Evolutionary conservation across 2,888 invertebrate species (phyloP), one percentile per base, ranked within the genome.

Genomic region (Pterostichus madidus): DNA sequence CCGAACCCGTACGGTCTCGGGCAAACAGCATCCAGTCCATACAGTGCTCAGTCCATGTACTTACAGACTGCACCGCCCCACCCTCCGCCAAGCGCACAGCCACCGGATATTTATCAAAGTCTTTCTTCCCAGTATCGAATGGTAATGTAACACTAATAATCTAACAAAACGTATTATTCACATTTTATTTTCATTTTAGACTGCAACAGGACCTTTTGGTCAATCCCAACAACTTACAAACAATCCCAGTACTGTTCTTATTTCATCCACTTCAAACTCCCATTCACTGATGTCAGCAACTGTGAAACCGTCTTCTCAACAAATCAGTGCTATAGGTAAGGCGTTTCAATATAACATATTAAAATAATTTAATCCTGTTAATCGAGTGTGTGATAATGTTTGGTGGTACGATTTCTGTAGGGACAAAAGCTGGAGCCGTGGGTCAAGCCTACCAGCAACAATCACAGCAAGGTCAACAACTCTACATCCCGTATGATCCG

Each of bases 221-320:
- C 96, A 96, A 88, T 95, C 95, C 76, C 96, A 96, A 87, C 95
- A 95, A 88, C 92, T 96, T 85, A 92, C 93, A 85, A 96, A 93
- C 88, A 97, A 95, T 89, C 96, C 96, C 75, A 96, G 95, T 88
- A 96, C 97, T 15, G 96, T 97, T 86, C 93, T 97, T 86, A 97
- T 97, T 85, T 96, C 96, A 52, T 95, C 96, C 84, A 95, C 96
- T 82, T 95, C 96, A 83, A 97, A 96, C 90, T 96, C 96, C 90
- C 92, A 71, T 71, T 96, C 96, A 46, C 92, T 97, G 86, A 97
- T 97, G 96, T 96, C 97, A 5, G 95, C 96, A 49, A 95, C 95
- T 84, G 96, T 96, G 77, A 97, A 97, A 87, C 95, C 96, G 7
- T 94, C 95, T 49, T 93, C 94, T 84, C 96, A 96, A 89, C 94